These are phyloP conservation scores for Malthinus flaveolus DNA, from an alignment of 2,888 invertebrate genomes.

Conservation along the genomic window DNA sequence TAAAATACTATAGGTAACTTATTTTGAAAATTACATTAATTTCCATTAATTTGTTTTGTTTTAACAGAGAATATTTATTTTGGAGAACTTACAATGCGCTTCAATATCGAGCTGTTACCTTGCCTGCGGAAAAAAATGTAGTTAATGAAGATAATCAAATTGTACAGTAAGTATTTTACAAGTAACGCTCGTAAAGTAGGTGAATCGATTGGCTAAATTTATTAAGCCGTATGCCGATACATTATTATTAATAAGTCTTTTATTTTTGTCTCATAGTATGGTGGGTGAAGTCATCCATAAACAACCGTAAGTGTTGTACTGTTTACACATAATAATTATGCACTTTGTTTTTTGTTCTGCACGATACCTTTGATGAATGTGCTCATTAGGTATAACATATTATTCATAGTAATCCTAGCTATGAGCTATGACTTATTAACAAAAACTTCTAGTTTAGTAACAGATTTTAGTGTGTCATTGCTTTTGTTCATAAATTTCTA, in stretches of 20 bases:
- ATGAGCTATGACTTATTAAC: no score
- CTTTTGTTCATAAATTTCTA: no score
- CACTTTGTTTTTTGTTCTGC: slow-evolving; percentile 13
- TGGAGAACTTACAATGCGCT: slow-evolving; percentile 86
- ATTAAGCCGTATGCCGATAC: no score
- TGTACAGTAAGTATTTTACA: slow-evolving; percentile 70
- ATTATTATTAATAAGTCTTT: slow-evolving; percentile 8
- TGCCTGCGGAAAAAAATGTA: slow-evolving; percentile 70
- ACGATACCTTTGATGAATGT: background rate
- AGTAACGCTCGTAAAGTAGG: no score
- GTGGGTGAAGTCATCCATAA: slow-evolving; percentile 73
- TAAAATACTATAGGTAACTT: slow-evolving; percentile 78
- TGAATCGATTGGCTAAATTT: no score
- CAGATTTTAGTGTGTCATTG: no score
- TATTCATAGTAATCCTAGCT: no score
- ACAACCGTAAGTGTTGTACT: slow-evolving; percentile 66
- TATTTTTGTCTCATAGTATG: slow-evolving; percentile 59
- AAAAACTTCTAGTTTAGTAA: no score
- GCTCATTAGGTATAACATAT: background rate
- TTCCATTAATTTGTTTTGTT: slow-evolving; percentile 7
- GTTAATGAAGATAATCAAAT: slow-evolving; percentile 70
- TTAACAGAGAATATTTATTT: slow-evolving; percentile 74
- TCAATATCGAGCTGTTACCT: slow-evolving; percentile 83
- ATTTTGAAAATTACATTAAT: slow-evolving; percentile 2
- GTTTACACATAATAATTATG: background rate